phyloP scores from a whole-genome alignment of 1,140 invertebrate species.

The Magallana ariakensis region DNA sequence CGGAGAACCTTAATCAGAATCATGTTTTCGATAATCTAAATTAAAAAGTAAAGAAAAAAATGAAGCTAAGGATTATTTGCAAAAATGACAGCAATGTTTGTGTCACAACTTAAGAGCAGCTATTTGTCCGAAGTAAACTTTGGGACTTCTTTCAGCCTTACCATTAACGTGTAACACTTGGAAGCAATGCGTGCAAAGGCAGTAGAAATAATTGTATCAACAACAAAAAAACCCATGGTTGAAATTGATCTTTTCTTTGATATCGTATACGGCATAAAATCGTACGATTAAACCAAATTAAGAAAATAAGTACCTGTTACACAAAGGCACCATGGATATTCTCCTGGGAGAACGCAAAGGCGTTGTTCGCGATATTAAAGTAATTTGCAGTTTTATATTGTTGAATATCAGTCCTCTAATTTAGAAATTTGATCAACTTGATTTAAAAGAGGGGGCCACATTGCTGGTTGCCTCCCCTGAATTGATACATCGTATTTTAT shows the following conservation, averaged over 20 bases:
- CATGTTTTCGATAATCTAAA: too few species aligned
- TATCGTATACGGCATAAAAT: background rate
- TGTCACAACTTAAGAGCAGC: too few species aligned
- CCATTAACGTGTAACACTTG: background rate
- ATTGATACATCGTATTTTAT: constrained; percentile 39
- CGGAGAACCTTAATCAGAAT: too few species aligned
- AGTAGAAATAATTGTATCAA: constrained; percentile 4
- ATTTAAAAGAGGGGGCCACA: constrained; percentile 32
- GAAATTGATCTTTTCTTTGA: constrained; percentile 37
- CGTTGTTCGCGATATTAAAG: constrained; percentile 7
- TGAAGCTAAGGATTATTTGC: too few species aligned
- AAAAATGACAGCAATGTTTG: too few species aligned
- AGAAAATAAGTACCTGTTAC: constrained; percentile 37
- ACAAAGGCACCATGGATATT: background rate
- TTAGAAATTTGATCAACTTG: constrained; percentile 32
- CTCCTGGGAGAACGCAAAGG: background rate
- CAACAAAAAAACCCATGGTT: background rate
- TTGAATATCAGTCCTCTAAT: constrained; percentile 23
- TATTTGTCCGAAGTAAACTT: constrained; percentile 4
- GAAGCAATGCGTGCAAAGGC: background rate
- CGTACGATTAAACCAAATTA: constrained; percentile 32
- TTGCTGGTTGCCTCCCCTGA: constrained; percentile 16
- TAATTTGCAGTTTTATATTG: constrained; percentile 29
- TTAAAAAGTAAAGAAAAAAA: too few species aligned
- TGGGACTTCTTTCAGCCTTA: background rate